Percentiles rank a stretch among this genome's conserved stretches.
Conservation (phyloP, 2,113 vertebrate species). For the Oncorhynchus clarkii region DNA sequence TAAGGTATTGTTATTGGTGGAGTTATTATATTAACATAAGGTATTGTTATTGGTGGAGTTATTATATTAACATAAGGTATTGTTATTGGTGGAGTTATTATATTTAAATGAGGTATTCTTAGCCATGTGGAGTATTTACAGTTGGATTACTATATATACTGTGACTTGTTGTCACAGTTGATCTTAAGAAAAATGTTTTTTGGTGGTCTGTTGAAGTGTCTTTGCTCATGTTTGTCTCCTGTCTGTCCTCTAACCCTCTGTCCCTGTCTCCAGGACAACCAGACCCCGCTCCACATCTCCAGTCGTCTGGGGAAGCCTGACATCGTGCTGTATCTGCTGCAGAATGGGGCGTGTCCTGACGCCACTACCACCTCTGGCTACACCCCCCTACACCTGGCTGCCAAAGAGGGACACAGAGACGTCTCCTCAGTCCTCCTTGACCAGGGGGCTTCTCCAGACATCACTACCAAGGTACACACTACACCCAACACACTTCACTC, state of each 20-base stretch:
- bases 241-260: not conserved
- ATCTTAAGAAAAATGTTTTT: no score
- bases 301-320: constrained; percentile 92
- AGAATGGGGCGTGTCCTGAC: constrained; percentile 85
- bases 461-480: constrained; percentile 88
- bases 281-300: constrained; percentile 94
- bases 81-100: no score
- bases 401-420: constrained; percentile 90
- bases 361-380: constrained; percentile 91
- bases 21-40: no score
- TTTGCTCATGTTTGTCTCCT: no score
- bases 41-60: no score
- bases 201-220: no score
- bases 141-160: no score
- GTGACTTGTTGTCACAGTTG: no score
- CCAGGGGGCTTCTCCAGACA: constrained; percentile 84
- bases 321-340: constrained; percentile 90
- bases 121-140: no score
- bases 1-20: no score
- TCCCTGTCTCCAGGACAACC: constrained; percentile 82
- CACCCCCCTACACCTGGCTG: constrained; percentile 90
- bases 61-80: no score
- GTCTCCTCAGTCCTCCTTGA: constrained; percentile 88
- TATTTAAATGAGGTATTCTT: no score
- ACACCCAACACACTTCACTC: not conserved